These are phyloP conservation scores for Catalaphyllia jardinei DNA, from an alignment of 64 coral and sea anemone genomes.

Conservation along the genomic window DNA sequence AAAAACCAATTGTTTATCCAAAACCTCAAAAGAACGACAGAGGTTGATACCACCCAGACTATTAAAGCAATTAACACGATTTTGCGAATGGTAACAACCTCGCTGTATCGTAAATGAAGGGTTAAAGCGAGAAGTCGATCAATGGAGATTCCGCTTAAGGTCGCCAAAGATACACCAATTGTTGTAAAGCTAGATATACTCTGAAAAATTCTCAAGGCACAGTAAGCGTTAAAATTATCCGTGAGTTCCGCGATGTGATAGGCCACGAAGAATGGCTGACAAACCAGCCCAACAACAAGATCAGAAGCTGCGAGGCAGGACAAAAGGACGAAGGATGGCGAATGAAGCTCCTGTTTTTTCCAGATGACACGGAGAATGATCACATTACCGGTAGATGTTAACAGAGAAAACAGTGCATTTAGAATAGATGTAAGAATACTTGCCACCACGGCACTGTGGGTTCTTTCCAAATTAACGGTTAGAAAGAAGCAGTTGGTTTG, in stretches of 20 bases:
- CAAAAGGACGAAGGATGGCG: conserved; percentile 34
- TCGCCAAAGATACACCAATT: conserved; percentile 21
- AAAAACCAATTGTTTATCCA: conserved; percentile 3
- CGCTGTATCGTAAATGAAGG: conserved; percentile 38
- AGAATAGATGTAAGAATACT: conserved; percentile 27
- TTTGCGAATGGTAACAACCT: not conserved
- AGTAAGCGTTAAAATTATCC: not conserved
- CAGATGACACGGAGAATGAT: conserved; percentile 8
- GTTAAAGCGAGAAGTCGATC: conserved; percentile 38
- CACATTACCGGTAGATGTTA: conserved; percentile 1
- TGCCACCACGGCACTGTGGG: not conserved
- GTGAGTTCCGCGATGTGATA: conserved; percentile 26
- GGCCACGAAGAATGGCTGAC: conserved; percentile 32
- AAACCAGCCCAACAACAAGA: conserved; percentile 25
- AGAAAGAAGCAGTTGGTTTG: not conserved
- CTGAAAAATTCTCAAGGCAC: conserved; percentile 20
- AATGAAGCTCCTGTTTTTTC: not conserved
- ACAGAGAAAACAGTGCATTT: conserved; percentile 8
- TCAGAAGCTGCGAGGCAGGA: conserved; percentile 18
- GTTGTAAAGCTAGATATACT: conserved; percentile 19
- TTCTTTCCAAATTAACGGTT: not conserved
- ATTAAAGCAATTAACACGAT: not conserved
- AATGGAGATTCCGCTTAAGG: conserved; percentile 1
- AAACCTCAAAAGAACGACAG: not conserved
- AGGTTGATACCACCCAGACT: conserved; percentile 9